These are phyloP conservation scores for Plodia interpunctella DNA, from an alignment of 1,140 invertebrate genomes.

Conservation along the genomic window DNA sequence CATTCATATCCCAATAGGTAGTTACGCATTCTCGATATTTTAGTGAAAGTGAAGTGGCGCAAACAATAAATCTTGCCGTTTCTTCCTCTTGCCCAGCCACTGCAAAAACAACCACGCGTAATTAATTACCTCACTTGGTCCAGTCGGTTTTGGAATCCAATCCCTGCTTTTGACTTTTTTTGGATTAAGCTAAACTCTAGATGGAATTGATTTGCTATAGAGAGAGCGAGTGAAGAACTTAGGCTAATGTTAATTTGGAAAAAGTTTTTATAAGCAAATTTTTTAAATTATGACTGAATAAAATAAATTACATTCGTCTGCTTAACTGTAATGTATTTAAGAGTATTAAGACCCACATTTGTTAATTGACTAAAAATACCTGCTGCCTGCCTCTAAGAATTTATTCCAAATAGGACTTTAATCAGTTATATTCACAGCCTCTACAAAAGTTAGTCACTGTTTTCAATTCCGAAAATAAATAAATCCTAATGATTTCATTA, in stretches of 20 bases:
- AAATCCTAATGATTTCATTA: slow-evolving; percentile 29
- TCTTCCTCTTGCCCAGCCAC: slow-evolving; percentile 49
- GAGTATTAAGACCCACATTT: no score
- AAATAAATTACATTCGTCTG: no score
- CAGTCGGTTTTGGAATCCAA: slow-evolving; percentile 50
- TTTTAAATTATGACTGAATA: no score
- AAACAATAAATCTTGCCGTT: slow-evolving; percentile 64
- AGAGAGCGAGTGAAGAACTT: slow-evolving; percentile 7
- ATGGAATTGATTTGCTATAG: slow-evolving; percentile 43
- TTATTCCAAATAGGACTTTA: no score
- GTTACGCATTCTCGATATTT: slow-evolving; percentile 31
- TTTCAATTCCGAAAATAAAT: neutral
- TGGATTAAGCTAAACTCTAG: slow-evolving; percentile 40
- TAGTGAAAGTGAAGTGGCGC: slow-evolving; percentile 46
- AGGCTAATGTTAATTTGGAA: no score
- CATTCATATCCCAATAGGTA: neutral
- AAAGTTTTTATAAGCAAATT: no score
- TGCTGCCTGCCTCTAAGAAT: no score
- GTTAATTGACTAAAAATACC: no score
- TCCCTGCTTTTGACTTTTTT: slow-evolving; percentile 57
- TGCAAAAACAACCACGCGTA: slow-evolving; percentile 62
- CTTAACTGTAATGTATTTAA: no score
- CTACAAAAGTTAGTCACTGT: no score
- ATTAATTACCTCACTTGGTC: slow-evolving; percentile 60
- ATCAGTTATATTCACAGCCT: no score